A percentile compares a stretch with the other conserved stretches of the same genome.
Conservation (phyloP, 2,888 invertebrate genomes). For the Lasioglossum pauxillum region DNA sequence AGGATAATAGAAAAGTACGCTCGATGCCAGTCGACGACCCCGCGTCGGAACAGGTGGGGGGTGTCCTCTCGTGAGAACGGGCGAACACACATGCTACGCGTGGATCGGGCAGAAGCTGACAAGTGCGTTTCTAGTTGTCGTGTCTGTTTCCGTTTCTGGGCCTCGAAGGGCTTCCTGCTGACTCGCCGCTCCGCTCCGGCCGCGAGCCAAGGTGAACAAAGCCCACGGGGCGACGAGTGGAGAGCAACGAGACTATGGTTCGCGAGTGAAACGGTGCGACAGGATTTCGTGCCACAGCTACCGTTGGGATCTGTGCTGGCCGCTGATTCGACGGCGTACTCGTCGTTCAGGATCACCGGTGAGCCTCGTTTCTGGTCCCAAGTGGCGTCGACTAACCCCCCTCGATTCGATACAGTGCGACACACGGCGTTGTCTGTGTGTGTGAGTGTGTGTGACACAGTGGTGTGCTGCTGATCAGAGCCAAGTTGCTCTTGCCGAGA, state of each 20-base stretch:
- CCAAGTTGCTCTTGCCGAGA: slow-evolving; percentile 11
- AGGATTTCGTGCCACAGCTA: background rate
- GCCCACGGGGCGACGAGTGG: background rate
- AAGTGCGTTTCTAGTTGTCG: slow-evolving; percentile 47
- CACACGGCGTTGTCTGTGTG: background rate
- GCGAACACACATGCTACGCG: slow-evolving; percentile 57
- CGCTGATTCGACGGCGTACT: slow-evolving; percentile 3
- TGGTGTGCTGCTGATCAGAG: background rate
- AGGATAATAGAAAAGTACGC: slow-evolving; percentile 61
- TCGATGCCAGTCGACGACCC: slow-evolving; percentile 70
- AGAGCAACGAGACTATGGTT: slow-evolving; percentile 1
- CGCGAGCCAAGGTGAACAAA: background rate
- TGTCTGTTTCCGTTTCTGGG: slow-evolving; percentile 22
- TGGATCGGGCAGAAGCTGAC: slow-evolving; percentile 58
- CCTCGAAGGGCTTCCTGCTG: slow-evolving; percentile 15
- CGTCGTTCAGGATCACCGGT: background rate
- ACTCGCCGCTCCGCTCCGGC: background rate
- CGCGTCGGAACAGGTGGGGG: slow-evolving; percentile 61
- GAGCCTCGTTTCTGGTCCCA: background rate
- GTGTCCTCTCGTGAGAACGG: slow-evolving; percentile 65
- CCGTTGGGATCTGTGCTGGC: background rate
- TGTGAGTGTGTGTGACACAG: too few relatives aligned
- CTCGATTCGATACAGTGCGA: background rate
- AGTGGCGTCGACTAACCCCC: background rate
- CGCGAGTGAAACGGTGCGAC: slow-evolving; percentile 8